Base-by-base conservation (phyloP, 2,888 invertebrate genomes). In the Griposia aprilina region DNA sequence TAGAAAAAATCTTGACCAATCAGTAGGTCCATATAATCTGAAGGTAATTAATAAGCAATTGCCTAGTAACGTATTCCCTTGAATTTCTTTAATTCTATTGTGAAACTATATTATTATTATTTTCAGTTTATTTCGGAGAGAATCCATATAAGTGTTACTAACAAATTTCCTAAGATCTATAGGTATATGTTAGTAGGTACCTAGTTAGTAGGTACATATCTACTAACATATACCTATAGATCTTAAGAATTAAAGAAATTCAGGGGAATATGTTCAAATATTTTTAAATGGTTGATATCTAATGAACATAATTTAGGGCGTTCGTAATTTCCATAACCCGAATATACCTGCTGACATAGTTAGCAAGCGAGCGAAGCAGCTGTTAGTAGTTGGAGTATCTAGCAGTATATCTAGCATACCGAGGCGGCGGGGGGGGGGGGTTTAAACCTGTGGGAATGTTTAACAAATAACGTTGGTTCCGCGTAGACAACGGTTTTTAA, bases 381-480 rank as follows among this genome's bases (percentile, higher is more conserved):
- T 81, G 50, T 45, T 78, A 57, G 41, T 48, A 76, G 66, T 81
- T 73, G 36, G 60, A 55, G 60, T 69, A 78, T 82, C 76, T 78
- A 82, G 60, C 13, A 69, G 78, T 80, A n/a, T n/a, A n/a, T 80
- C 23, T 55, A 78, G 80, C 52, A 30, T 62, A 50, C 55, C 20
- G 36, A 60, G 30, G 67, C 48, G 20, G 20, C 55, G 41, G 26
- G 26, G 20, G 60, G 41, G 26, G 26, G 57, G 62, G 63, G 71
- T 60, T 75, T 60, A 74, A 73, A 66, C 55, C 66, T 70, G 20
- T 23, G 36, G 62, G 62, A 76, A 84, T 81, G 69, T 87, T 78
- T 69, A 65, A 60, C 63, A 78, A 78, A 78, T 82, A 87, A 76
- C 68, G 66, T 73, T 83, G 52, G 84, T 81, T 70, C 36, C 62